Base-by-base conservation (phyloP, 2,797 vertebrate genomes). In the Galagoides demidoff region DNA sequence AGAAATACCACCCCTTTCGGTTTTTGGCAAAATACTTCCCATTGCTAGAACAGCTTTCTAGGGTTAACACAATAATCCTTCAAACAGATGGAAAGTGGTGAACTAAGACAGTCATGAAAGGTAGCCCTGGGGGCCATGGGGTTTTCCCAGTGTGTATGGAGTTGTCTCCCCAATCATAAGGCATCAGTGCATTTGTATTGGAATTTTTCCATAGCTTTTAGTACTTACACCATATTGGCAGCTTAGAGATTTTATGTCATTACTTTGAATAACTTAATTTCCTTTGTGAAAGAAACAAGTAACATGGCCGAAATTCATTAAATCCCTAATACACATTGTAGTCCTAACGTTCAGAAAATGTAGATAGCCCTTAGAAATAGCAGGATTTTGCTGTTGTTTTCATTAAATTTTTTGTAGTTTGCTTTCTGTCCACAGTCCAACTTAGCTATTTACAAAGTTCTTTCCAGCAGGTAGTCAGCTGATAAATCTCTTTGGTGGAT, bases 111-210 rank as follows among this genome's bases (percentile, higher is more conserved):
- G 7, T 34, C 59, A 61, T 66, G 49, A 66, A 95, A 39, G 27
- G 9, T 52, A 11, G 8, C 19, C 31, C 63, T 14, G 3, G 37
- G 79, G 14, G 5, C 27, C 5, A 3, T 82, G 12, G 4, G 7
- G 82, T n/a, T 91, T 43, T 37, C 37, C 45, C 63, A 64, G 34
- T 25, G 39, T 92, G 7, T 45, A 37, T 68, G 29, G 39, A 70
- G 37, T 63, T 82, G 7, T 82, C 86, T 93, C 27, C 39, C 27
- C 92, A 68, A 34, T 85, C 90, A 45, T 45, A 92, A 73, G 45
- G 6, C 25, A 91, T 84, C 76, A 79, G 57, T 88, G 74, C 87
- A 79, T 84, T 82, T 78, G 49, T 78, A 73, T 89, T 84, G 81
- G 55, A 55, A 71, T 85, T 79, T 64, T 17, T n/a, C 79, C 11